Conservation (phyloP, 2,113 vertebrate genomes). For the Myocastor coypus region DNA sequence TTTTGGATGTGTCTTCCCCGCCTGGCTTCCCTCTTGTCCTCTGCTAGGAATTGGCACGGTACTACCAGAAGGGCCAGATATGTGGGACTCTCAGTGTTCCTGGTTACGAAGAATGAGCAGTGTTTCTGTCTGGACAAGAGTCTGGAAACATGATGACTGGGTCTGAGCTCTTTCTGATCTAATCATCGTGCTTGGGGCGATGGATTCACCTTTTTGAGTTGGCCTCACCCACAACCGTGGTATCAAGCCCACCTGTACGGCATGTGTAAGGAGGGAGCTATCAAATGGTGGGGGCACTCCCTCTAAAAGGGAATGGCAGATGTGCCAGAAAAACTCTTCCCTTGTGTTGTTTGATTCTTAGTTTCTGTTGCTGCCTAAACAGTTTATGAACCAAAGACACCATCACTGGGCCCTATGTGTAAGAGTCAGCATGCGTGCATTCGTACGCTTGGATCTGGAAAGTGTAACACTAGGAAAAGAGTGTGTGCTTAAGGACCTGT, state of each 20-base stretch:
- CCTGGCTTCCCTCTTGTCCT: background rate
- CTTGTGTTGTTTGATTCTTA: background rate
- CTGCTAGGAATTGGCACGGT: background rate
- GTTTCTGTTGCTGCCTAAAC: background rate
- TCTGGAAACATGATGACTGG: background rate
- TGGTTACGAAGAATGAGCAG: background rate
- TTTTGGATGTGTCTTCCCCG: background rate
- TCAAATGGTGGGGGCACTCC: background rate
- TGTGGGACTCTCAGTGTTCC: background rate
- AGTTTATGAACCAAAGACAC: background rate
- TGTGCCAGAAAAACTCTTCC: background rate
- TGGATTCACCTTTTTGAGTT: background rate
- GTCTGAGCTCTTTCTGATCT: background rate
- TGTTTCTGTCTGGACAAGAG: background rate
- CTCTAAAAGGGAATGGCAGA: background rate
- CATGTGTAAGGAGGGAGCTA: background rate
- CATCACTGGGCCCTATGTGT: background rate
- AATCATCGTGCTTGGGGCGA: background rate
- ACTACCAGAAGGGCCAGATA: background rate
- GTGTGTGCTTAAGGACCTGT: background rate
- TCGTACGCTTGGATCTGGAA: background rate
- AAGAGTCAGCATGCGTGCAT: background rate
- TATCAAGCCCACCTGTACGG: rapidly evolving
- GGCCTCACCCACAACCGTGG: background rate
- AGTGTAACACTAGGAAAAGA: background rate